Conservation (phyloP, 2,113 vertebrate genomes). For the Epinephelus fuscoguttatus region DNA sequence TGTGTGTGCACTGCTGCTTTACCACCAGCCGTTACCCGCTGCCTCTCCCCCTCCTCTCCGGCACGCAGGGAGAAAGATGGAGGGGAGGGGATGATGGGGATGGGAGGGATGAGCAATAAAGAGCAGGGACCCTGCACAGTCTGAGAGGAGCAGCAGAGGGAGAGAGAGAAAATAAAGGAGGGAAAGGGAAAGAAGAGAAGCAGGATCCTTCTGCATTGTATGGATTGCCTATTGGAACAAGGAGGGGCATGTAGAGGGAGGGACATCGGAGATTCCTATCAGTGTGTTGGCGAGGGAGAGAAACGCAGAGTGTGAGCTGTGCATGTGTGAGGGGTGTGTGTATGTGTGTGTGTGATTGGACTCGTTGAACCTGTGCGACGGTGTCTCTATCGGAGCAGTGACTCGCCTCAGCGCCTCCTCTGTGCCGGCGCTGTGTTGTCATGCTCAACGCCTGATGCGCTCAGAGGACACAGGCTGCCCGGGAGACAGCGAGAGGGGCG, state of each 20-base stretch:
- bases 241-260: conserved; percentile 74
- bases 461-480: conserved; percentile 56
- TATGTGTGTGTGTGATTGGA: conserved; percentile 39
- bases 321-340: conserved; percentile 35
- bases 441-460: conserved; percentile 59
- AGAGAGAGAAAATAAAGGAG: conserved; percentile 27
- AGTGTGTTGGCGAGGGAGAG: conserved; percentile 38
- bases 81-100: conserved; percentile 61
- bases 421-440: conserved; percentile 47
- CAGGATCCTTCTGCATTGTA: conserved; percentile 64
- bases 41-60: conserved; percentile 33
- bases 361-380: conserved; percentile 60
- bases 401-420: conserved; percentile 52
- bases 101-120: conserved; percentile 75
- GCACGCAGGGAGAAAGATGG: conserved; percentile 55
- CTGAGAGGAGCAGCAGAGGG: conserved; percentile 63
- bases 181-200: conserved; percentile 19
- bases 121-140: conserved; percentile 69
- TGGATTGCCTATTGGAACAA: conserved; percentile 61
- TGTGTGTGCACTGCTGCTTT: conserved; percentile 50
- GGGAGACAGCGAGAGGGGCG: conserved; percentile 58
- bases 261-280: conserved; percentile 53
- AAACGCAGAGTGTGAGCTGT: conserved; percentile 39
- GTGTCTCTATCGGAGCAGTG: conserved; percentile 42
- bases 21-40: conserved; percentile 61